Evolutionary conservation across 2,113 vertebrate genomes (phyloP).

Genomic region (Meles meles): DNA sequence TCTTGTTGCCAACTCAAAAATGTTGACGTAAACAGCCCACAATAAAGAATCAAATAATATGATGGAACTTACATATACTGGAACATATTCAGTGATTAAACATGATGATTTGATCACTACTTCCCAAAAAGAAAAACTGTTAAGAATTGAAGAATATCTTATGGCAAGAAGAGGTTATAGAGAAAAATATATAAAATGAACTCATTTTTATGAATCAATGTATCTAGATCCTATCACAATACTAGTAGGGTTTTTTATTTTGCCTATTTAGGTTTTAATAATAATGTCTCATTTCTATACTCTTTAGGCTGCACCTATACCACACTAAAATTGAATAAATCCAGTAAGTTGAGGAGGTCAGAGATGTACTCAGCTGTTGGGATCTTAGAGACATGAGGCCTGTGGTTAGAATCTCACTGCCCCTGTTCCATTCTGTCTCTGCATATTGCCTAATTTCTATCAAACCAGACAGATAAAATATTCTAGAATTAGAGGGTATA

Average conservation of each 20-base stretch:
- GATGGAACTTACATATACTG: neutral
- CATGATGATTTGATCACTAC: neutral
- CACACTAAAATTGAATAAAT: neutral
- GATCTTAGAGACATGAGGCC: neutral
- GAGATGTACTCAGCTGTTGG: neutral
- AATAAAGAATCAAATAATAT: neutral
- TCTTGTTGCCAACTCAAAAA: neutral
- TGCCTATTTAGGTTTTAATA: neutral
- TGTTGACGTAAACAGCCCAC: neutral
- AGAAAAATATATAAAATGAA: neutral
- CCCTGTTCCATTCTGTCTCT: neutral
- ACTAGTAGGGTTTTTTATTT: neutral
- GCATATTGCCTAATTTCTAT: neutral
- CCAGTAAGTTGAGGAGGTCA: neutral
- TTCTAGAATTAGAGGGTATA: neutral
- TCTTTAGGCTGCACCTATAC: neutral
- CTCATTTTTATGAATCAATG: neutral
- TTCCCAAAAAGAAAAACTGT: neutral
- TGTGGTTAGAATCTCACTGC: neutral
- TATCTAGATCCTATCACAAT: neutral
- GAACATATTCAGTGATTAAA: neutral
- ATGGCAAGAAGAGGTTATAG: neutral
- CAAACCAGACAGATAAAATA: neutral
- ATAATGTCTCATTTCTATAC: neutral
- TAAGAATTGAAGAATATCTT: neutral